A percentile compares a stretch with the other conserved stretches of the same genome.
These are phyloP conservation scores for Clarias magur DNA, from an alignment of 2,113 vertebrate species.

Conservation along the genomic window DNA sequence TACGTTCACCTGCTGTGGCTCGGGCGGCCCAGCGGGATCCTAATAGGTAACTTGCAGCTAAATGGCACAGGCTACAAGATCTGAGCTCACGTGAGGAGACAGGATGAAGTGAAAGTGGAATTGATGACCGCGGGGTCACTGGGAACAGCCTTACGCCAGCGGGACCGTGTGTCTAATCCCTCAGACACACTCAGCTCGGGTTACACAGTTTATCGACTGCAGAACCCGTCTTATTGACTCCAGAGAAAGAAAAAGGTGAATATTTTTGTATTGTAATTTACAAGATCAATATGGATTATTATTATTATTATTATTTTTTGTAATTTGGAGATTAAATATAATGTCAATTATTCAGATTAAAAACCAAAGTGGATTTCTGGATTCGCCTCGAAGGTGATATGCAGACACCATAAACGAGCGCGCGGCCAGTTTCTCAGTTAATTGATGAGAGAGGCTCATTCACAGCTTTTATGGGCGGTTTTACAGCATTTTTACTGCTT, in stretches of 20 bases:
- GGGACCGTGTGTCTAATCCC: not conserved
- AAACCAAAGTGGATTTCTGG: not conserved
- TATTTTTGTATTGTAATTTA: not conserved
- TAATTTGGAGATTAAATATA: not conserved
- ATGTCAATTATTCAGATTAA: not conserved
- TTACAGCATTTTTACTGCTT: slow-evolving; percentile 21
- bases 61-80: slow-evolving; percentile 47
- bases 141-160: slow-evolving; percentile 20
- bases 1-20: slow-evolving; percentile 58
- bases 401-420: not conserved
- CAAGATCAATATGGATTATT: not conserved
- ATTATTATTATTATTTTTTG: not conserved
- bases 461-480: slow-evolving; percentile 8
- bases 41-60: slow-evolving; percentile 20
- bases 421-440: not conserved
- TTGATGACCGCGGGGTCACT: slow-evolving; percentile 51
- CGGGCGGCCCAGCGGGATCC: not conserved
- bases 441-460: slow-evolving; percentile 27
- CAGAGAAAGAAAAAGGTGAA: not conserved
- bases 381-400: not conserved
- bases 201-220: slow-evolving; percentile 19
- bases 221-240: not conserved
- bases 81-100: slow-evolving; percentile 47
- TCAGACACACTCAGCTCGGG: slow-evolving; percentile 19
- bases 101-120: slow-evolving; percentile 55